Evolutionary conservation across 2,113 vertebrate genomes (phyloP).

Genomic region (Arenaria interpres): DNA sequence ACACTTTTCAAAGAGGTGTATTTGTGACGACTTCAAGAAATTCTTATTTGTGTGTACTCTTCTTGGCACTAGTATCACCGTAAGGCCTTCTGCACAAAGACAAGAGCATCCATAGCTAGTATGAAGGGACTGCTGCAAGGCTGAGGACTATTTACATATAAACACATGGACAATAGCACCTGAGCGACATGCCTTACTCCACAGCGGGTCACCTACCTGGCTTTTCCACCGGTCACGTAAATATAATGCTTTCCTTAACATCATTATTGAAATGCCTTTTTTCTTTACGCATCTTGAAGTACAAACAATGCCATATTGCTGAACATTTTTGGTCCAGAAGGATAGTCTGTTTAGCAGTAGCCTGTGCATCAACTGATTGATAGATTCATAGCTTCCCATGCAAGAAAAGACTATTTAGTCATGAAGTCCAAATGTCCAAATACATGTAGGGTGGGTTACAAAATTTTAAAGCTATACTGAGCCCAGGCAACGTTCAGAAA

Average conservation of each 20-base stretch:
- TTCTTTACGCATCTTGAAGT: not conserved
- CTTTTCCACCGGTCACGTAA: not conserved
- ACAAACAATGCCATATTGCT: not conserved
- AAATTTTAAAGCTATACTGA: not conserved
- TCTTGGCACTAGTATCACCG: not conserved
- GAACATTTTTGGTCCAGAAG: not conserved
- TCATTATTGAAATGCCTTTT: not conserved
- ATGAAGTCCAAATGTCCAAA: not conserved
- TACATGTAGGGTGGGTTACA: not conserved
- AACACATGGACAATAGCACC: not conserved
- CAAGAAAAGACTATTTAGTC: not conserved
- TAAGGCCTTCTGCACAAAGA: not conserved
- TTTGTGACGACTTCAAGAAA: not conserved
- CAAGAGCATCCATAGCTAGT: not conserved
- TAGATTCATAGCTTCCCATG: not conserved
- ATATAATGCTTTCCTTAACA: not conserved
- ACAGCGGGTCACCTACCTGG: not conserved
- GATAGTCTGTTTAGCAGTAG: not conserved
- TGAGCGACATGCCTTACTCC: not conserved
- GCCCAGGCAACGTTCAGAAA: not conserved
- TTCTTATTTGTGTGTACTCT: not conserved
- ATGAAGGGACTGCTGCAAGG: not conserved
- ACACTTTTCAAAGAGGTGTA: not conserved
- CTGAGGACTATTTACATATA: not conserved
- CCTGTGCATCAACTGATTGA: not conserved